phyloP scores from a whole-genome alignment of 1,140 invertebrate species.

The Lepeophtheirus salmonis region DNA sequence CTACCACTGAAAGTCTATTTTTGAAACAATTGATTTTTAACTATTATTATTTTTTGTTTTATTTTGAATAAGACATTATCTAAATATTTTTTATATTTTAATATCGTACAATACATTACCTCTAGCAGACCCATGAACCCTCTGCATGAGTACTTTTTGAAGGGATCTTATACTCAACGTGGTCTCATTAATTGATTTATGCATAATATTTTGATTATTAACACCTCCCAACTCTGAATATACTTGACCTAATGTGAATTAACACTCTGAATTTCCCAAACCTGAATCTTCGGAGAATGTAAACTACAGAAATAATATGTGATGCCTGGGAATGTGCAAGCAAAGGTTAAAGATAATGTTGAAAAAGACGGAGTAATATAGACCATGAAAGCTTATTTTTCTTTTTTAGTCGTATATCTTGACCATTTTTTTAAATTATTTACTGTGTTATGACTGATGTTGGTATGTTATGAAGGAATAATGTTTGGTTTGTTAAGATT shows the following conservation, averaged over 20 bases:
- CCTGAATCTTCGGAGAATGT: constrained; percentile 21
- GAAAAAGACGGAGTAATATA: no score
- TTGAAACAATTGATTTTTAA: no score
- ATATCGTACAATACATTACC: constrained; percentile 48
- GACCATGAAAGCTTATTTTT: no score
- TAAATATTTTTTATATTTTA: no score
- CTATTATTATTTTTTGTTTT: no score
- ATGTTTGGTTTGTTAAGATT: constrained; percentile 2
- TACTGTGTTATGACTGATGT: no score
- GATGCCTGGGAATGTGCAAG: constrained; percentile 16
- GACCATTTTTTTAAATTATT: no score
- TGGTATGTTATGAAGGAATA: no score
- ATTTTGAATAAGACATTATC: no score
- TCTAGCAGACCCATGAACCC: constrained; percentile 47
- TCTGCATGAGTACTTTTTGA: constrained; percentile 20
- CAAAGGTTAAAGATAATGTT: constrained; percentile 18
- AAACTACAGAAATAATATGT: background rate
- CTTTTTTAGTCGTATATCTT: no score
- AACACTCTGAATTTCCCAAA: constrained; percentile 47
- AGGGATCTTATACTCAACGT: constrained; percentile 19
- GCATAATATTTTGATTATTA: constrained; percentile 32
- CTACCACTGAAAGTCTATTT: no score
- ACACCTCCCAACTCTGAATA: constrained; percentile 33
- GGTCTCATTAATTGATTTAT: constrained; percentile 42
- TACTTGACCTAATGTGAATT: constrained; percentile 47